These are phyloP conservation scores for Bubalus kerabau DNA, from an alignment of 2,113 vertebrate genomes.

Conservation along the genomic window DNA sequence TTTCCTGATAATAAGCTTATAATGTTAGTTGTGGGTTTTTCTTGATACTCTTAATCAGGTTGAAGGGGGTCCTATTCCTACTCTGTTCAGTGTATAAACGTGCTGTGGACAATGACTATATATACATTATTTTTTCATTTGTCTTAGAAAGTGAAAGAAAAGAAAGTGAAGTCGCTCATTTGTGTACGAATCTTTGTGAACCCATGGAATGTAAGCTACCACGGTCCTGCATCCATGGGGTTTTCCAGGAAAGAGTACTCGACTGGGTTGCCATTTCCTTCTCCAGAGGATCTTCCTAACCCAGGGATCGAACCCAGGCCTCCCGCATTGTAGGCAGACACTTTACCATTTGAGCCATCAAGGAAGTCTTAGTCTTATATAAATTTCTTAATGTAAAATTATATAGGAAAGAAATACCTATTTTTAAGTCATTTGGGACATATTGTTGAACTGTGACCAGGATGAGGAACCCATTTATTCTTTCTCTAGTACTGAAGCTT, in stretches of 20 bases:
- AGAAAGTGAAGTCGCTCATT: not conserved
- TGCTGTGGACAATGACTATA: not conserved
- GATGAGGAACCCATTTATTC: not conserved
- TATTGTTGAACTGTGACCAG: not conserved
- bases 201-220: not conserved
- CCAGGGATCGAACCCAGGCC: not conserved
- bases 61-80: not conserved
- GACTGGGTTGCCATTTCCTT: not conserved
- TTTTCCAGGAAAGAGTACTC: not conserved
- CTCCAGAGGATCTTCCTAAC: not conserved
- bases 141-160: not conserved
- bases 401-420: not conserved
- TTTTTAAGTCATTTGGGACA: not conserved
- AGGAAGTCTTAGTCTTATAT: not conserved
- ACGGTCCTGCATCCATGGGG: not conserved
- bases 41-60: not conserved
- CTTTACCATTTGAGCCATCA: not conserved
- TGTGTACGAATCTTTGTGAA: not conserved
- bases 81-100: not conserved
- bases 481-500: not conserved
- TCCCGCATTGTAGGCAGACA: not conserved
- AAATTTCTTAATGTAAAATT: not conserved
- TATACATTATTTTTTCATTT: not conserved
- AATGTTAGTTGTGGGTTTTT: not conserved
- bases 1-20: not conserved